Conservation (phyloP, 1,140 invertebrate species). For the Sitobion miscanthi region DNA sequence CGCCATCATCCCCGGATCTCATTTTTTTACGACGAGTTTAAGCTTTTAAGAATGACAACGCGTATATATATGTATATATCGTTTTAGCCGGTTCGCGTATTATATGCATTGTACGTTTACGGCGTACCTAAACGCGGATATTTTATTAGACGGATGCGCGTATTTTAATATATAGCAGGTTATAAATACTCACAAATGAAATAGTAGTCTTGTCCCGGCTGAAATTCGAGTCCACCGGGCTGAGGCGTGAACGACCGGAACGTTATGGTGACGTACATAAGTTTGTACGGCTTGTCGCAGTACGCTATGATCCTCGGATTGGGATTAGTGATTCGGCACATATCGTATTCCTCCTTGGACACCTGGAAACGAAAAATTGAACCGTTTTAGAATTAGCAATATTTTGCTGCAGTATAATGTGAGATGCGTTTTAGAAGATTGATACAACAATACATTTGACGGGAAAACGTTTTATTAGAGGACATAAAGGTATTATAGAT, state of each 20-base stretch:
- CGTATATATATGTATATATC: neutral
- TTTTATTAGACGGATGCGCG: neutral
- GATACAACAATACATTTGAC: neutral
- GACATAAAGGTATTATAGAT: no score
- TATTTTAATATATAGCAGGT: neutral
- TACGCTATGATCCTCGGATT: conserved; percentile 91
- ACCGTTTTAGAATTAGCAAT: neutral
- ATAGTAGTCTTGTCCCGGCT: conserved; percentile 93
- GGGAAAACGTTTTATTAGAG: neutral
- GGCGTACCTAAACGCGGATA: neutral
- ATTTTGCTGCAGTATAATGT: neutral
- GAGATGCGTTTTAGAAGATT: neutral
- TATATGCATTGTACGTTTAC: neutral
- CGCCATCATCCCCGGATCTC: neutral
- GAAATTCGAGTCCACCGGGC: conserved; percentile 91
- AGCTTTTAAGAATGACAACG: conserved; percentile 16
- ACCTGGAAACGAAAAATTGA: conserved; percentile 64
- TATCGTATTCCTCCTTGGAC: conserved; percentile 94
- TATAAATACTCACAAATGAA: conserved; percentile 81
- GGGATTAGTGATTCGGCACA: conserved; percentile 92
- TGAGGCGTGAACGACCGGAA: conserved; percentile 95
- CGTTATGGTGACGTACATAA: conserved; percentile 96
- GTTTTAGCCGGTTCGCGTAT: neutral
- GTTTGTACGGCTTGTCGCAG: conserved; percentile 92
- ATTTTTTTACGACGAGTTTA: neutral